Evolutionary conservation across 2,888 invertebrate genomes (phyloP), one percentile per base, ranked within the genome.

Genomic region (Idaea biselata): DNA sequence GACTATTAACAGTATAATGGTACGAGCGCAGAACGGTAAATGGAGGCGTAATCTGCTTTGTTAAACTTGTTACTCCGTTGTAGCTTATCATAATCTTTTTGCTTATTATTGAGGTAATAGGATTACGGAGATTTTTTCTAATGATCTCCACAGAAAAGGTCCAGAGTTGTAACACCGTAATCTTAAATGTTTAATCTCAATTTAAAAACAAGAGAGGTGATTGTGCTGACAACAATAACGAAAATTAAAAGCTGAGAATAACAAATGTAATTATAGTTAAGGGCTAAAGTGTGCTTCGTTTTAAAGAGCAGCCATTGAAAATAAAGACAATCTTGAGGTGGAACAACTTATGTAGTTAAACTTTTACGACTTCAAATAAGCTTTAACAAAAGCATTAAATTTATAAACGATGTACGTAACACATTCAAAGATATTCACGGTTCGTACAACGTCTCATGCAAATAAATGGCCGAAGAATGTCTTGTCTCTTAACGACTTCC

Each of bases 41-140:
- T 75, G 76, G 74, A 75, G 74, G 74, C 67, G 74, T 79, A 81
- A 85, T 81, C 77, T 73, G 68, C 70, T 81, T 79, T 74, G 74
- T 75, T 71, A 69, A 70, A 72, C 71, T 75, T 68, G 68, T 73
- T 69, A 67, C 74, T 76, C 73, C 73, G 73, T 76, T 76, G 73
- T 74, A 68, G 73, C 70, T 79, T 76, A 76, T 75, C 70, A 74
- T 80, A 79, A 80, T 80, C 79, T 77, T 77, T 77, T 73, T 67
- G 70, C 73, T 71, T 75, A 73, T 76, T 70, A 70, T 61, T 60
- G 65, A 74, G 68, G 73, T 75, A 69, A 79, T 73, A 68, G 73
- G 74, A 74, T 78, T 76, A 74, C 70, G 70, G 67, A 70, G 71
- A 65, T 66, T 60, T 60, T 67, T 64, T 44, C 44, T 72, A 70